These are phyloP conservation scores for Lycocorax pyrrhopterus DNA, from an alignment of 2,113 vertebrate genomes.

Conservation along the genomic window DNA sequence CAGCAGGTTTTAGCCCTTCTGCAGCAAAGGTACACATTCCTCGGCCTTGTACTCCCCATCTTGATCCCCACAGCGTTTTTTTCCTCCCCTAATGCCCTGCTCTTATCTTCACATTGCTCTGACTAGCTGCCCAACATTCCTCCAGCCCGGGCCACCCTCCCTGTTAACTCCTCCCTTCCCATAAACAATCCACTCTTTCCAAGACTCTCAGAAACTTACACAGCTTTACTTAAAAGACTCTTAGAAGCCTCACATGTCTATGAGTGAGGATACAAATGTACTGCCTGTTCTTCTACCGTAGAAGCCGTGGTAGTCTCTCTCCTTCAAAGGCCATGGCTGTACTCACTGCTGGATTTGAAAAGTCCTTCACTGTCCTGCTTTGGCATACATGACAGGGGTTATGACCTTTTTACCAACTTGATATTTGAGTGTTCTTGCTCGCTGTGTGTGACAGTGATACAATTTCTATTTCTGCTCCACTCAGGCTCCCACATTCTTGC, in stretches of 20 bases:
- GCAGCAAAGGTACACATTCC: not conserved
- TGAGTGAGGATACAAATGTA: not conserved
- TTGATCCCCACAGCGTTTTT: not conserved
- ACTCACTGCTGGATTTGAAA: not conserved
- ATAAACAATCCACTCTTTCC: not conserved
- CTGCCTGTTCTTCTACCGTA: not conserved
- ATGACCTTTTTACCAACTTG: slow-evolving; percentile 47
- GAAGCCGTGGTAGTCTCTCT: not conserved
- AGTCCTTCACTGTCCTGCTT: not conserved
- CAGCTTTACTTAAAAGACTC: not conserved
- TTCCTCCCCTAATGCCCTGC: not conserved
- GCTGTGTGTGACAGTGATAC: slow-evolving; percentile 19
- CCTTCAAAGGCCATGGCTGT: not conserved
- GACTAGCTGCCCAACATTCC: slow-evolving; percentile 14
- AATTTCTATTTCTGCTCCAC: slow-evolving; percentile 54
- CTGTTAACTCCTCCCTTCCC: slow-evolving; percentile 37
- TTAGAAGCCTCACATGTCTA: not conserved
- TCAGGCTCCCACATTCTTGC: slow-evolving; percentile 4
- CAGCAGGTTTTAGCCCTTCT: not conserved
- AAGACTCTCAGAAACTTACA: not conserved
- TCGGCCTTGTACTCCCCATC: not conserved
- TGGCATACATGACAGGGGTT: not conserved
- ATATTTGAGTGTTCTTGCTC: not conserved
- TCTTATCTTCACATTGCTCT: slow-evolving; percentile 38
- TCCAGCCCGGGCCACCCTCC: not conserved